Conservation (phyloP, 2,888 invertebrate species). For the Physocephala rufipes region DNA sequence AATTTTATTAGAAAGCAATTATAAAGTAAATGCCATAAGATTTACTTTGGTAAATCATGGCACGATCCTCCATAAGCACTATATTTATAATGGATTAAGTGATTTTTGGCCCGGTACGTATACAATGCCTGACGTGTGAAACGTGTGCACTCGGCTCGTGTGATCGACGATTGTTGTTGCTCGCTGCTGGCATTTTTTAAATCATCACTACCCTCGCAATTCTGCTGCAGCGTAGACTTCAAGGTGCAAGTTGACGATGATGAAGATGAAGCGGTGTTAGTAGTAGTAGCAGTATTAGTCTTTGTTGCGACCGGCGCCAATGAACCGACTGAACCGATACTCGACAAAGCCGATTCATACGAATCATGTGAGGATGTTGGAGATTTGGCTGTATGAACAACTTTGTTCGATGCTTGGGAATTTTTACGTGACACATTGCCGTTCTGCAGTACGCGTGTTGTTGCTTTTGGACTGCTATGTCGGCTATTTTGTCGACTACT, state of each 20-base stretch:
- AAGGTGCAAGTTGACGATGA: conserved; percentile 56
- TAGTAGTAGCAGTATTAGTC: conserved; percentile 27
- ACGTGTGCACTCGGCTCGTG: conserved; percentile 66
- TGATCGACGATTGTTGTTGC: conserved; percentile 31
- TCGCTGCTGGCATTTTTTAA: background rate
- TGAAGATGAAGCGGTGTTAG: conserved; percentile 46
- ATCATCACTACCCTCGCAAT: conserved; percentile 23
- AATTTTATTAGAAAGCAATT: background rate
- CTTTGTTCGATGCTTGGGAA: conserved; percentile 56
- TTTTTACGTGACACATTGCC: conserved; percentile 58
- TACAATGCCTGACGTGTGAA: conserved; percentile 72
- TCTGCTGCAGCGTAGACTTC: conserved; percentile 43
- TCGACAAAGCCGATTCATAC: conserved; percentile 57
- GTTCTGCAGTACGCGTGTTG: conserved; percentile 45
- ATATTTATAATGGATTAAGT: conserved; percentile 91
- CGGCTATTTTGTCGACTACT: conserved; percentile 50
- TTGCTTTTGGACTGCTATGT: conserved; percentile 39
- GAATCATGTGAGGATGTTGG: conserved; percentile 58
- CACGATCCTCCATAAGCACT: conserved; percentile 87
- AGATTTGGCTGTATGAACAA: conserved; percentile 45
- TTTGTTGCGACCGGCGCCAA: conserved; percentile 25
- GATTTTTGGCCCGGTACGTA: conserved; percentile 88
- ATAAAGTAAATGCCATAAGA: conserved; percentile 4
- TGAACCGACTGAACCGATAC: conserved; percentile 11
- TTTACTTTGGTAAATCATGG: conserved; percentile 83